Evolutionary conservation across 2,113 vertebrate species (phyloP).

Genomic region (Rattus rattus): DNA sequence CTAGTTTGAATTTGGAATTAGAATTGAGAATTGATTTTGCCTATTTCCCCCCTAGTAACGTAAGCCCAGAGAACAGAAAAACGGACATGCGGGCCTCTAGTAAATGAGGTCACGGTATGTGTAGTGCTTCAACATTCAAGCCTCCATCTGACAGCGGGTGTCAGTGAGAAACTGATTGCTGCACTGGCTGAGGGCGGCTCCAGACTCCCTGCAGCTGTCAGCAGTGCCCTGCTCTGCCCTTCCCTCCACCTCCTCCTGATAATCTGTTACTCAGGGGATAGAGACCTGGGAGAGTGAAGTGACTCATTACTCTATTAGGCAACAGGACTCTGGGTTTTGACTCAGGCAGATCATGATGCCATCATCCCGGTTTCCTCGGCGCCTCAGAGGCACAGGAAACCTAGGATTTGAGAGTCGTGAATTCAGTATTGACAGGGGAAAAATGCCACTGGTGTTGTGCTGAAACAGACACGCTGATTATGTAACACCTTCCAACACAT

Average conservation of each 20-base stretch:
- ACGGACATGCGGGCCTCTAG: not conserved
- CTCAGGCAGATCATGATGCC: slow-evolving; percentile 1
- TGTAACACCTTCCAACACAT: slow-evolving; percentile 78
- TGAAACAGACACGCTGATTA: slow-evolving; percentile 75
- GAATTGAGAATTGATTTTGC: not conserved
- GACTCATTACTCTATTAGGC: slow-evolving; percentile 61
- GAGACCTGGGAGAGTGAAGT: slow-evolving; percentile 27
- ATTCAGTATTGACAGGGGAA: slow-evolving; percentile 73
- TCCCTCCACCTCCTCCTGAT: not conserved
- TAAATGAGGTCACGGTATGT: not conserved
- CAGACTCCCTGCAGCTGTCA: not conserved
- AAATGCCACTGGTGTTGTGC: slow-evolving; percentile 67
- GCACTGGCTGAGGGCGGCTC: not conserved
- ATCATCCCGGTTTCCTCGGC: slow-evolving; percentile 9
- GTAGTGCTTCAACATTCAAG: not conserved
- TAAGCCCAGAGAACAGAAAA: not conserved
- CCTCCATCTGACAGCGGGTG: not conserved
- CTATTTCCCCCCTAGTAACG: not conserved
- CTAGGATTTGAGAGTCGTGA: slow-evolving; percentile 65
- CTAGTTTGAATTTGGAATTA: slow-evolving; percentile 20
- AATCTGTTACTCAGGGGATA: slow-evolving; percentile 49
- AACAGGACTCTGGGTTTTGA: slow-evolving; percentile 51
- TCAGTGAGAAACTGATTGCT: not conserved
- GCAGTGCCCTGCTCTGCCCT: slow-evolving; percentile 12
- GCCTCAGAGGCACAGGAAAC: slow-evolving; percentile 43